Evolutionary conservation across 2,888 invertebrate genomes (phyloP), one percentile per base, ranked within the genome.

Genomic region (Bembecia ichneumoniformis): DNA sequence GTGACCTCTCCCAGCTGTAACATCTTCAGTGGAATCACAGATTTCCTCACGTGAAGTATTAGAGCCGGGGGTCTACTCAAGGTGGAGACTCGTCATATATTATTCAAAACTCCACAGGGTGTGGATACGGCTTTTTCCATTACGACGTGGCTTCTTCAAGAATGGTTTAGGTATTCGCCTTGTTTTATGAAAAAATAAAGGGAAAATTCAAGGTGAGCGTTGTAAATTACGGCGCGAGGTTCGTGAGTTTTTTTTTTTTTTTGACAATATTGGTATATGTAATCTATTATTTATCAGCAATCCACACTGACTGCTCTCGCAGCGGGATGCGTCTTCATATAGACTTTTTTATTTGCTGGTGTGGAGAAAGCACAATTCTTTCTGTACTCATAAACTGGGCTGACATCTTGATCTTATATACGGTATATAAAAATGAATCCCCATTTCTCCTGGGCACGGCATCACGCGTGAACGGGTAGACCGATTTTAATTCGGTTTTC

Each of bases 31-130:
- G 4, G 11, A 44, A 16, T 17, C 44, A 11, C 15, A 14, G 11
- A 11, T 15, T 44, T 44, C 16, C 16, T 16, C 15, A 9, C 9
- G 16, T 11, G 44, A 16, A 13, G 20, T 45, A n/a, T 5, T 15
- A 35, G 16, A 13, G 35, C 3, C 9, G n/a, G n/a, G 43, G 28
- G 35, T 45, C 52, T 34, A 13, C 4, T 11, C 47, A 46, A 17
- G n/a, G 10, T 53, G 53, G 53, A 11, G 17, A 36, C 20, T 43
- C 36, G 47, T 53, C 51, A 53, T 53, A 51, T 55, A 52, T 55
- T 55, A 55, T 55, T 55, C 55, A 55, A 36, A 36, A 49, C 49
- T 47, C 49, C 45, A 49, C 50, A 48, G 48, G 50, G 45, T 36
- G 50, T 34, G 20, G 50, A 35, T 49, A 52, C 49, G 53, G 52